Percentiles rank a stretch among this genome's conserved stretches.
These are phyloP conservation scores for Pycnomerus fuliginosus DNA, from an alignment of 2,888 invertebrate genomes.

Conservation along the genomic window DNA sequence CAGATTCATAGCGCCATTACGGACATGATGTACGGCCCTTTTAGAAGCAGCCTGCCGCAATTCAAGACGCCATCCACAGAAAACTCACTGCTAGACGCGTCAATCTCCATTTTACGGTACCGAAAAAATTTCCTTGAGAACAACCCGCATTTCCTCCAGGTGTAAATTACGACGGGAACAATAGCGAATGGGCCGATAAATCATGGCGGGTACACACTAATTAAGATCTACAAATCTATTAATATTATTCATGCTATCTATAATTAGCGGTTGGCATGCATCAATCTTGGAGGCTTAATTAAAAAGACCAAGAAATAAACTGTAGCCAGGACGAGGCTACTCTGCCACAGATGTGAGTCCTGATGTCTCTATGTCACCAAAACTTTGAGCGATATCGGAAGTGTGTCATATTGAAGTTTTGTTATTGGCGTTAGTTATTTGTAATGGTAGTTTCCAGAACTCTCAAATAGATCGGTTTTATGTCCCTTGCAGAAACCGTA, in stretches of 20 bases:
- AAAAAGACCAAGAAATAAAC: conserved; percentile 10
- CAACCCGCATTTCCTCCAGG: conserved; percentile 24
- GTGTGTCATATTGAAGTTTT: conserved; percentile 51
- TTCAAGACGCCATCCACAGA: conserved; percentile 37
- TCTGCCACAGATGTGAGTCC: conserved; percentile 45
- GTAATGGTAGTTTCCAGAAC: conserved; percentile 38
- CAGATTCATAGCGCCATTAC: conserved; percentile 57
- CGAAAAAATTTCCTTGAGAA: too few species aligned
- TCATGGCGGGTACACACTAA: conserved; percentile 16
- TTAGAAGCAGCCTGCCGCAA: conserved; percentile 46
- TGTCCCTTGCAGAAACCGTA: conserved; percentile 27
- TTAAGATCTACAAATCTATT: conserved; percentile 18
- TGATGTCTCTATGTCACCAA: conserved; percentile 51
- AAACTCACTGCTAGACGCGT: too few species aligned
- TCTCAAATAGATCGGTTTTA: conserved; percentile 25
- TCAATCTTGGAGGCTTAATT: conserved; percentile 17
- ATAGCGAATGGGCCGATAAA: conserved; percentile 19
- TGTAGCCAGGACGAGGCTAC: conserved; percentile 8
- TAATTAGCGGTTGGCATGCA: conserved; percentile 12
- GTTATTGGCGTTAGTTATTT: conserved; percentile 47
- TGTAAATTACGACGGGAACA: conserved; percentile 20
- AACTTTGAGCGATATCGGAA: conserved; percentile 46
- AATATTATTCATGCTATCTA: conserved; percentile 11
- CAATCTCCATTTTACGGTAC: too few species aligned
- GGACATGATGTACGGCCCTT: conserved; percentile 54